These are phyloP conservation scores for Drosophila asahinai DNA, from an alignment of 1,140 invertebrate genomes.

Conservation along the genomic window DNA sequence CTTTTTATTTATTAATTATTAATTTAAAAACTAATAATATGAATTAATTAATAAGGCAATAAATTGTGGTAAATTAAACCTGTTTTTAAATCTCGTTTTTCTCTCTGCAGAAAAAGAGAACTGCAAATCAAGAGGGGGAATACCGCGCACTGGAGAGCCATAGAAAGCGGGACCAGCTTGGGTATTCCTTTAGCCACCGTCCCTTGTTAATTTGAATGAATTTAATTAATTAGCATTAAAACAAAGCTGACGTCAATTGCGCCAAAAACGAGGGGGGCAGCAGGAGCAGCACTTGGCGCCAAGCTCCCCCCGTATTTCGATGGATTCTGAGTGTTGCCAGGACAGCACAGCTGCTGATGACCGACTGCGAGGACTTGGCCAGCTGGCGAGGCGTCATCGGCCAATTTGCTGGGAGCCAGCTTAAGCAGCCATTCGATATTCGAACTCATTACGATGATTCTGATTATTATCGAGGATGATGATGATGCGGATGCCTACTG, in stretches of 20 bases:
- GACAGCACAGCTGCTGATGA: conserved; percentile 27
- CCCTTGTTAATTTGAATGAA: conserved; percentile 74
- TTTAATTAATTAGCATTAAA: conserved; percentile 83
- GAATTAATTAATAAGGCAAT: too few relatives aligned
- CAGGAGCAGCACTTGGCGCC: neutral
- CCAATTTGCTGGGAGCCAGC: conserved; percentile 62
- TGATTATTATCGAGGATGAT: conserved; percentile 62
- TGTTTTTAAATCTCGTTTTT: neutral
- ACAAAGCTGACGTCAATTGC: conserved; percentile 76
- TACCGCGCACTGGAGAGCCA: neutral
- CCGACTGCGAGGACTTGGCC: conserved; percentile 42
- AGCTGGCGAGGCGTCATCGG: conserved; percentile 42
- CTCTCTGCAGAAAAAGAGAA: conserved; percentile 3
- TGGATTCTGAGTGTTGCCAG: conserved; percentile 12
- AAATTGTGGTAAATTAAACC: neutral
- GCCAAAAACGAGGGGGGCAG: conserved; percentile 31
- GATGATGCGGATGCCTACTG: conserved; percentile 16
- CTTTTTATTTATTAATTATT: too few relatives aligned
- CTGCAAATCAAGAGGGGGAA: neutral
- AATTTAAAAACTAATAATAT: too few relatives aligned
- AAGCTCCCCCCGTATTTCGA: neutral
- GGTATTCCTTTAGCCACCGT: conserved; percentile 30
- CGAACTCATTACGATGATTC: conserved; percentile 66
- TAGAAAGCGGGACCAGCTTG: conserved; percentile 16
- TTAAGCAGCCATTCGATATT: conserved; percentile 65